These are phyloP conservation scores for Drosophila paucipuncta DNA, from an alignment of 2,888 invertebrate species.

Conservation along the genomic window DNA sequence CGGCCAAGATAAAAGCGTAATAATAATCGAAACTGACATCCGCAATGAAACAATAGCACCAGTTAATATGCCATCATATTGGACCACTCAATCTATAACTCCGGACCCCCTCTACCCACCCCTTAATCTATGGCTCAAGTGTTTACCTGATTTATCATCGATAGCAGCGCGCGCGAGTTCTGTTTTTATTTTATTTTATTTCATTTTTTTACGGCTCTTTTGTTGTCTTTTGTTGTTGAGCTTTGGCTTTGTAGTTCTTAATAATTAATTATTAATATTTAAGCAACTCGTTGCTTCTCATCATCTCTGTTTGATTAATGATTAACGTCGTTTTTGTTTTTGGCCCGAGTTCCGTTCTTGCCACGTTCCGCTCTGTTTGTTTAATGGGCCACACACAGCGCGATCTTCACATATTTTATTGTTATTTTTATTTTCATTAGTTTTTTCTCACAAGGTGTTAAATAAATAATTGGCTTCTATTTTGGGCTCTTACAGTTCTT, in stretches of 20 bases:
- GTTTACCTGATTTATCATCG: conserved; percentile 61
- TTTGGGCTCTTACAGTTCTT: conserved; percentile 86
- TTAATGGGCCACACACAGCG: conserved; percentile 56
- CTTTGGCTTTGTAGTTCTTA: conserved; percentile 40
- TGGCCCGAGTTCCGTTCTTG: conserved; percentile 59
- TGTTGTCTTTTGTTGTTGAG: conserved; percentile 23
- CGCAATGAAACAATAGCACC: conserved; percentile 71
- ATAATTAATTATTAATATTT: conserved; percentile 78
- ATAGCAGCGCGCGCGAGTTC: conserved; percentile 57
- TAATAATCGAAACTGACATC: conserved; percentile 70
- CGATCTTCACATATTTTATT: conserved; percentile 33
- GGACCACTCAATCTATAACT: conserved; percentile 11
- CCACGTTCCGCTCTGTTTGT: conserved; percentile 47
- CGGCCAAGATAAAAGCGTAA: conserved; percentile 41
- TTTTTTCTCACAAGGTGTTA: conserved; percentile 31
- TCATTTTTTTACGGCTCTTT: conserved; percentile 8
- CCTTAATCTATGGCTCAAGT: conserved; percentile 4
- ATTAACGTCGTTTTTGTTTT: conserved; percentile 47
- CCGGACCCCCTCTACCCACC: background rate
- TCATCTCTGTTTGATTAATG: conserved; percentile 67
- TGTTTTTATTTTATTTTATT: background rate
- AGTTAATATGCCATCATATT: conserved; percentile 29
- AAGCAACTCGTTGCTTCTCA: conserved; percentile 59
- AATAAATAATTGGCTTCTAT: conserved; percentile 19
- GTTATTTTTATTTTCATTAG: conserved; percentile 13